phyloP scores from a whole-genome alignment of 2,888 invertebrate species.

The Leptinotarsa haldemani region DNA sequence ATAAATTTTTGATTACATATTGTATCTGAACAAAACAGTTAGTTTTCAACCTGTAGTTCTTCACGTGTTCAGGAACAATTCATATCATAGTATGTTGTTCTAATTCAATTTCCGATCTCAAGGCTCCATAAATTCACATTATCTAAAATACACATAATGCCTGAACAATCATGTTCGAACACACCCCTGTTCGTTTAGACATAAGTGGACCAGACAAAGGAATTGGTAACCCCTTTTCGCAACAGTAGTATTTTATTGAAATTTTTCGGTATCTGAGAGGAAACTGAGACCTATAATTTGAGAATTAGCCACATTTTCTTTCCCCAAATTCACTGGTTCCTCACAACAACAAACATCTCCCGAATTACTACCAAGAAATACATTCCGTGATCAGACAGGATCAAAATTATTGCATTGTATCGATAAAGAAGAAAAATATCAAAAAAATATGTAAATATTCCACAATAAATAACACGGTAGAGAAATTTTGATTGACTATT shows the following conservation, averaged over 20 bases:
- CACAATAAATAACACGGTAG: conserved; percentile 44
- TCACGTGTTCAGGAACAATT: conserved; percentile 4
- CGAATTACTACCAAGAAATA: conserved; percentile 39
- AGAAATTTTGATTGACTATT: conserved; percentile 44
- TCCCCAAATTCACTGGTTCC: conserved; percentile 12
- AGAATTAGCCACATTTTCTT: conserved; percentile 22
- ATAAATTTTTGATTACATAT: too few species aligned
- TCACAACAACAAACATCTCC: conserved; percentile 13
- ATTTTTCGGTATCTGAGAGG: conserved; percentile 15
- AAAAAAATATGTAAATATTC: conserved; percentile 42
- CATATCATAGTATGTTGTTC: neutral
- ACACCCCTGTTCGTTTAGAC: conserved; percentile 5
- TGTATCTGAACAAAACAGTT: too few species aligned
- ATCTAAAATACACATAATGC: conserved; percentile 4
- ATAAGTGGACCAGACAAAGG: conserved; percentile 15
- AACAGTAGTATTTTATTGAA: conserved; percentile 8
- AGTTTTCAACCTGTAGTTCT: too few species aligned
- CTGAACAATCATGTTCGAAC: conserved; percentile 11
- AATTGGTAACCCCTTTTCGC: conserved; percentile 15
- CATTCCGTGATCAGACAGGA: conserved; percentile 37
- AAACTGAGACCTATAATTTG: conserved; percentile 27
- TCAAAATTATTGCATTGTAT: conserved; percentile 41
- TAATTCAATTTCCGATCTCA: neutral
- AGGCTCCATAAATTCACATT: conserved; percentile 5
- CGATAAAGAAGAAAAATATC: conserved; percentile 27